Conservation (phyloP, 1,140 invertebrate genomes). For the Adelges cooleyi region DNA sequence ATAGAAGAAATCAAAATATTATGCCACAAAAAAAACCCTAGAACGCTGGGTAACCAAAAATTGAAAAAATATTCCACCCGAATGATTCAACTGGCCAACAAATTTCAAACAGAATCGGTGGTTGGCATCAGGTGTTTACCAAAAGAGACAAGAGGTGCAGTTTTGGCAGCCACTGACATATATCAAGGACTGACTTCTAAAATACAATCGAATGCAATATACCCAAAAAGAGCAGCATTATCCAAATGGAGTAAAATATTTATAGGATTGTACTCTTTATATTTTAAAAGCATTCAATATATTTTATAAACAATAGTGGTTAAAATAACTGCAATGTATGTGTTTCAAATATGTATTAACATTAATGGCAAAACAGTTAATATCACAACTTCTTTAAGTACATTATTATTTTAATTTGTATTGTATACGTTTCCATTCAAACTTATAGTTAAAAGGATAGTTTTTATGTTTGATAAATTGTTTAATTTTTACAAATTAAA, state of each 20-base stretch:
- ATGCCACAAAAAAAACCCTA: background rate
- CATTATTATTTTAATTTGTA: too few species aligned
- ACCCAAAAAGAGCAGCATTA: background rate
- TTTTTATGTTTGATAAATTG: too few species aligned
- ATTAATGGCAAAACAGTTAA: too few species aligned
- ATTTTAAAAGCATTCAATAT: constrained; percentile 6
- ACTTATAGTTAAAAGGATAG: too few species aligned
- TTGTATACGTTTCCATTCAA: too few species aligned
- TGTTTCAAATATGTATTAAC: too few species aligned
- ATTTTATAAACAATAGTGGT: too few species aligned
- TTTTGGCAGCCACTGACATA: background rate
- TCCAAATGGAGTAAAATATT: background rate
- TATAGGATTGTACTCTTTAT: background rate
- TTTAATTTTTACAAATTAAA: too few species aligned
- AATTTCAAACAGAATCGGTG: background rate
- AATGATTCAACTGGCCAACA: background rate
- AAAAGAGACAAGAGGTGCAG: background rate
- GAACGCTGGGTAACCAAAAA: background rate
- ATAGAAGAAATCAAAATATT: background rate
- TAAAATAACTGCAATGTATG: too few species aligned
- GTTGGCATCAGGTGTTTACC: background rate
- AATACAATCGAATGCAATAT: background rate
- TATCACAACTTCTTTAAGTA: too few species aligned
- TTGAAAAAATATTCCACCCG: background rate
- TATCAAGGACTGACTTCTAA: background rate